Conservation (phyloP, 2,888 invertebrate species). For the Campoletis raptor region DNA sequence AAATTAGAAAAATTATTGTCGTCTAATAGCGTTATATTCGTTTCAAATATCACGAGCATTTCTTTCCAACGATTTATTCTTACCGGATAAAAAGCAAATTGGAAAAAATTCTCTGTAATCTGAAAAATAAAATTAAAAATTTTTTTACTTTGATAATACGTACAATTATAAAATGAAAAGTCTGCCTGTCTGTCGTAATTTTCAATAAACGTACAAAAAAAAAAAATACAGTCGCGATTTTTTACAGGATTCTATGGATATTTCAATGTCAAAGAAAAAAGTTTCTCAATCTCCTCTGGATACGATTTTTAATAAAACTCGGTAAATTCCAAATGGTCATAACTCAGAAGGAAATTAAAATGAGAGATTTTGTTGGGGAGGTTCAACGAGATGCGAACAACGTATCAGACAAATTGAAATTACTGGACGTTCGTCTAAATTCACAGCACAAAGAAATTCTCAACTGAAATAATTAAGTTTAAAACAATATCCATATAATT, state of each 20-base stretch:
- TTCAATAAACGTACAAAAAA: too few relatives aligned
- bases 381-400: not conserved
- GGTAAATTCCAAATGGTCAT: not conserved
- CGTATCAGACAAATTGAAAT: constrained; percentile 2
- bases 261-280: too few relatives aligned
- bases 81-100: not conserved
- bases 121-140: too few relatives aligned
- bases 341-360: not conserved
- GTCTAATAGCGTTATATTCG: constrained; percentile 14
- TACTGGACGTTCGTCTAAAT: constrained; percentile 22
- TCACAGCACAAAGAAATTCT: not conserved
- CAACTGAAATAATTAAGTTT: constrained; percentile 18
- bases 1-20: not conserved
- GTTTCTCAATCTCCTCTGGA: too few relatives aligned
- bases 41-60: constrained; percentile 18
- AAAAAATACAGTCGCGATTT: not conserved
- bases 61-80: not conserved
- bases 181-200: not conserved
- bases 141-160: too few relatives aligned
- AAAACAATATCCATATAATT: not conserved
- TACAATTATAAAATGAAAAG: not conserved
- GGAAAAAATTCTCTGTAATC: not conserved
- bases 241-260: too few relatives aligned
- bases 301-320: not conserved
- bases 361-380: not conserved